Evolutionary conservation across 2,888 invertebrate species (phyloP).

Genomic region (Athalia rosae): DNA sequence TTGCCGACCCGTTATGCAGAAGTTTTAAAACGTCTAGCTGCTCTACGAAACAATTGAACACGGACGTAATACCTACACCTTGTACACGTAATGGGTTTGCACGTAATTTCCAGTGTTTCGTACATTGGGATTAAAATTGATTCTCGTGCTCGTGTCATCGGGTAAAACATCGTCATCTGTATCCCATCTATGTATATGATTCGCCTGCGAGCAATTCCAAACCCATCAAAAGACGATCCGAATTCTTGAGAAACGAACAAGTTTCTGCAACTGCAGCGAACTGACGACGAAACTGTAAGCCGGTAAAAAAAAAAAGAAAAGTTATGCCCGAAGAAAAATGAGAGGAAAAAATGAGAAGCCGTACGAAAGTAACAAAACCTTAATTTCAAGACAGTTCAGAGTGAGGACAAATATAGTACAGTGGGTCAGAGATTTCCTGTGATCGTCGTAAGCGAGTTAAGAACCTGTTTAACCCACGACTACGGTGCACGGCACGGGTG

Average conservation of each 20-base stretch:
- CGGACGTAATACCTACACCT: neutral
- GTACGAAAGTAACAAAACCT: slow-evolving; percentile 13
- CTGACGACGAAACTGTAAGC: too few species aligned
- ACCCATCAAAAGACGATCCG: too few species aligned
- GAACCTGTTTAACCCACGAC: slow-evolving; percentile 19
- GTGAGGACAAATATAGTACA: slow-evolving; percentile 26
- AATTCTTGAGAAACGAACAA: too few species aligned
- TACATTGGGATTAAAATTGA: too few species aligned
- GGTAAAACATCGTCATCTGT: too few species aligned
- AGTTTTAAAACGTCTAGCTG: neutral
- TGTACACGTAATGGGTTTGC: neutral
- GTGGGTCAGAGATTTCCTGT: slow-evolving; percentile 17
- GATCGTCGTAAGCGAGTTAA: neutral
- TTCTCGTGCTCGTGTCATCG: too few species aligned
- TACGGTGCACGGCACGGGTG: neutral
- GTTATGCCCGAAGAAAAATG: too few species aligned
- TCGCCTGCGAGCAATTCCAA: too few species aligned
- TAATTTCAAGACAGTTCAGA: slow-evolving; percentile 30
- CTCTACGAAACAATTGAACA: neutral
- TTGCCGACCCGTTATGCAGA: neutral
- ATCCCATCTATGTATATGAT: too few species aligned
- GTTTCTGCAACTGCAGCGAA: too few species aligned
- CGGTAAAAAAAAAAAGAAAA: too few species aligned
- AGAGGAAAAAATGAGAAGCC: neutral
- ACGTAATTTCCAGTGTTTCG: neutral